A percentile compares a stretch with the other conserved stretches of the same genome.
Evolutionary conservation across 1,140 invertebrate species (phyloP).

Genomic region (Scaptomyza graminum): DNA sequence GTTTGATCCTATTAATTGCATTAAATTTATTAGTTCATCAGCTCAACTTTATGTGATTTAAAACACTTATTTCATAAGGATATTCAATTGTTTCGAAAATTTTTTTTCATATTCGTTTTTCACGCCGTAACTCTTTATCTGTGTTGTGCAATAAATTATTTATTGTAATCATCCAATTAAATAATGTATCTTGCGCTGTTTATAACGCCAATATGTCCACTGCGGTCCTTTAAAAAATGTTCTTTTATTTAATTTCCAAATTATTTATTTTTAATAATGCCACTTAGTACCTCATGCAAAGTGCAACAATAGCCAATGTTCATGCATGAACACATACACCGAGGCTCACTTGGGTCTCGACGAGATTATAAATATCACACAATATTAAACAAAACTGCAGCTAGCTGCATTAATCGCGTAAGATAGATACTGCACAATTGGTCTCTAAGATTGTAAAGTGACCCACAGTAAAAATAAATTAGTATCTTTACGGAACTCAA

Average conservation of each 20-base stretch:
- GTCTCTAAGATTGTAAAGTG: too few species aligned
- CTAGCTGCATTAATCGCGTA: too few species aligned
- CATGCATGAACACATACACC: too few species aligned
- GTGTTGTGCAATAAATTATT: constrained; percentile 55
- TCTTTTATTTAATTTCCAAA: constrained; percentile 56
- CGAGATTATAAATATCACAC: too few species aligned
- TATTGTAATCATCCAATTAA: constrained; percentile 45
- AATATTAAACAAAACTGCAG: too few species aligned
- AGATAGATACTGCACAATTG: too few species aligned
- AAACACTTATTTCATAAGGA: neutral
- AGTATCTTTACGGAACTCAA: too few species aligned
- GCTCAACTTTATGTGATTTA: neutral
- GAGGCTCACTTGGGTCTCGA: too few species aligned
- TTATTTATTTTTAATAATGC: constrained; percentile 24
- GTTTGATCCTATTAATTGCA: too few species aligned
- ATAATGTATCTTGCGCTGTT: constrained; percentile 48
- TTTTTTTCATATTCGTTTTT: constrained; percentile 3
- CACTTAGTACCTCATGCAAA: constrained; percentile 13
- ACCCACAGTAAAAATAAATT: too few species aligned
- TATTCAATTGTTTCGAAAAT: neutral
- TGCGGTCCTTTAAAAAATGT: constrained; percentile 43
- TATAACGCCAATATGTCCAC: constrained; percentile 53
- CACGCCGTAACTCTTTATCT: constrained; percentile 6
- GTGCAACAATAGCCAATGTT: too few species aligned
- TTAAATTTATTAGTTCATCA: neutral